phyloP scores from a whole-genome alignment of 2,888 invertebrate species.

The Dryococelus australis region DNA sequence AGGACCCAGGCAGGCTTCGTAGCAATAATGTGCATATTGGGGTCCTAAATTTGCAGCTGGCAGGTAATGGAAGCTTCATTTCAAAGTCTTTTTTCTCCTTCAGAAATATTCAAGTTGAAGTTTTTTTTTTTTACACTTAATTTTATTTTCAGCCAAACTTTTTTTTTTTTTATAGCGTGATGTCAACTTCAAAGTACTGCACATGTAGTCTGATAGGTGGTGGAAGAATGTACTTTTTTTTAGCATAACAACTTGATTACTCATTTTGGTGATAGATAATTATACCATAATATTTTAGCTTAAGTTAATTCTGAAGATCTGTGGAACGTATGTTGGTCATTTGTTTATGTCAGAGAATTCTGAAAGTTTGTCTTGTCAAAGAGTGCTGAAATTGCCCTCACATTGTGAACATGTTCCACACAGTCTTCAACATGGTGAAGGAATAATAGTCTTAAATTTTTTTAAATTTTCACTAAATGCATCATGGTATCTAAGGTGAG shows the following conservation, averaged over 20 bases:
- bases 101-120: background rate
- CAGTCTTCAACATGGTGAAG: background rate
- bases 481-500: background rate
- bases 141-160: background rate
- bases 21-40: conserved; percentile 8
- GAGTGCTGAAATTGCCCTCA: background rate
- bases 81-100: background rate
- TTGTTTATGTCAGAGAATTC: too few species aligned
- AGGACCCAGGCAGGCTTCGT: background rate
- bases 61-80: conserved; percentile 20
- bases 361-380: too few species aligned
- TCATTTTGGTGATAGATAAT: too few species aligned
- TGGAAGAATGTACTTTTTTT: background rate
- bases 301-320: too few species aligned
- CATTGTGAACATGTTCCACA: background rate
- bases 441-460: background rate
- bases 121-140: background rate
- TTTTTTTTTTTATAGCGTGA: background rate
- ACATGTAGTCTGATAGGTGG: background rate
- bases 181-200: background rate
- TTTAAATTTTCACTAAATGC: background rate
- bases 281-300: too few species aligned
- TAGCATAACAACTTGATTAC: background rate
- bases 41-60: conserved; percentile 23
- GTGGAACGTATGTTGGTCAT: too few species aligned